These are phyloP conservation scores for Gordius sp. DNA, from an alignment of 2,888 invertebrate genomes.

Conservation along the genomic window DNA sequence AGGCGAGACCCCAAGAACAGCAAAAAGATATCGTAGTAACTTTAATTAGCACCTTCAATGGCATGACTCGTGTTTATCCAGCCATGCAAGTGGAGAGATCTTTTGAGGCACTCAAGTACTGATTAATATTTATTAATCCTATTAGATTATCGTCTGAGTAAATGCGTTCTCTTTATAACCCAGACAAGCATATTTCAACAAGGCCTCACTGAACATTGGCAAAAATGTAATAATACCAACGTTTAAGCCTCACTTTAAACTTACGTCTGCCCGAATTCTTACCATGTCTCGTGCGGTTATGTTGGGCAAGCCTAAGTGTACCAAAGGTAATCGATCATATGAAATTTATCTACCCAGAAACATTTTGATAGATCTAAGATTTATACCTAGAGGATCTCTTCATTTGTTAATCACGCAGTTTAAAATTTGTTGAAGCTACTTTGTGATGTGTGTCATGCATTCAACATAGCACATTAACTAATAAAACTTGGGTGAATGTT, in stretches of 20 bases:
- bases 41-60: conserved; percentile 5
- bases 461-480: too few species aligned
- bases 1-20: background rate
- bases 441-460: too few species aligned
- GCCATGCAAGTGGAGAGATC: background rate
- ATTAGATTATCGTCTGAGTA: background rate
- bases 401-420: too few species aligned
- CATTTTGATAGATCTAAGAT: too few species aligned
- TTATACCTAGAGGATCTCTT: too few species aligned
- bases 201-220: background rate
- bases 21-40: background rate
- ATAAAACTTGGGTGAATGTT: too few species aligned
- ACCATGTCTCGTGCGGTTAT: background rate
- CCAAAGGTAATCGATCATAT: too few species aligned
- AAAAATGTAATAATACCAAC: conserved; percentile 4
- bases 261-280: background rate
- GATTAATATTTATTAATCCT: background rate
- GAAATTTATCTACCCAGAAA: too few species aligned
- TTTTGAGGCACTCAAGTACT: conserved; percentile 1
- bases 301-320: background rate
- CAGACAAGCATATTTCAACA: conserved; percentile 2
- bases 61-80: conserved; percentile 2
- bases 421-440: too few species aligned
- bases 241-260: background rate
- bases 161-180: background rate